Conservation (phyloP, 2,113 vertebrate genomes). For the Silurus meridionalis region DNA sequence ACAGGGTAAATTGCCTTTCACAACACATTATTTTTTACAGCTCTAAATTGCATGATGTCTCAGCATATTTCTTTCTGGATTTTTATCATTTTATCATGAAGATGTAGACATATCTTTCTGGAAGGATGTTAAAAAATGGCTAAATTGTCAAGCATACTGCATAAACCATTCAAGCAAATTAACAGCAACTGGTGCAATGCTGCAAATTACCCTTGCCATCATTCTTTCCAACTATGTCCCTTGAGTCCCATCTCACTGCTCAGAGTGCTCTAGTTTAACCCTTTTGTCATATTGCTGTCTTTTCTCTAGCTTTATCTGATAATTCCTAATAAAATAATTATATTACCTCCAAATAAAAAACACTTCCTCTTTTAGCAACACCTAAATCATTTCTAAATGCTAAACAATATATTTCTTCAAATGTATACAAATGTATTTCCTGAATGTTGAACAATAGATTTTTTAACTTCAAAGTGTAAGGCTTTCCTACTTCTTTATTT, state of each 20-base stretch:
- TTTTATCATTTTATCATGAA: constrained; percentile 1
- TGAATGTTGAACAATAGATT: not conserved
- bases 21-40: not conserved
- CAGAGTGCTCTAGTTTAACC: not conserved
- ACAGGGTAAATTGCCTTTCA: constrained; percentile 13
- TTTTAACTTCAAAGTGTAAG: not conserved
- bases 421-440: not conserved
- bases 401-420: not conserved
- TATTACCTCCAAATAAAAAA: not conserved
- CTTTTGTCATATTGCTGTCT: not conserved
- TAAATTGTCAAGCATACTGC: not conserved
- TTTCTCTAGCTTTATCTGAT: constrained; percentile 9
- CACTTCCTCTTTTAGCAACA: not conserved
- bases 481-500: not conserved
- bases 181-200: constrained; percentile 14
- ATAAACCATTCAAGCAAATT: constrained; percentile 9
- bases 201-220: constrained; percentile 27
- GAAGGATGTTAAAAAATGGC: not conserved
- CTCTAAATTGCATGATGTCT: not conserved
- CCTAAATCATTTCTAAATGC: not conserved
- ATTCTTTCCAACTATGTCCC: constrained; percentile 6
- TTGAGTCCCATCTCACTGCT: constrained; percentile 8
- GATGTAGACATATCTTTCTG: not conserved
- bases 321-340: not conserved
- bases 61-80: not conserved